Conservation (phyloP, 1,140 invertebrate genomes). For the Anastrepha ludens region DNA sequence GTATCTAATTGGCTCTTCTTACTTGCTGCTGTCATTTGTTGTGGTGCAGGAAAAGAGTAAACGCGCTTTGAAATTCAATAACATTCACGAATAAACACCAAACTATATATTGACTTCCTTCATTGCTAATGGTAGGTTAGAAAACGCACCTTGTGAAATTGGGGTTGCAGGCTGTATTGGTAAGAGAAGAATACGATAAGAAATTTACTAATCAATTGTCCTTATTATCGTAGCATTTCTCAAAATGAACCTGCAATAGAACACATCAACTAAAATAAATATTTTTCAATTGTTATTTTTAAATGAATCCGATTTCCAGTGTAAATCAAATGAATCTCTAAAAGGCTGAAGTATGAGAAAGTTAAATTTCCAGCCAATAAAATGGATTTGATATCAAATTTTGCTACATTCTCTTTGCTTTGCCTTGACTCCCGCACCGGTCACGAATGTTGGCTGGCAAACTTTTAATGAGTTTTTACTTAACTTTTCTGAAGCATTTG, state of each 20-base stretch:
- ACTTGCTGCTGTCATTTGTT: too few species aligned
- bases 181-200: too few species aligned
- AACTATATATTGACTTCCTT: too few species aligned
- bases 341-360: background rate
- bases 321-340: background rate
- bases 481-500: conserved; percentile 44
- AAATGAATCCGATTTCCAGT: background rate
- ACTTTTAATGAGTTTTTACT: conserved; percentile 54
- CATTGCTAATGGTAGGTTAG: too few species aligned
- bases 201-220: too few species aligned
- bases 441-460: conserved; percentile 7
- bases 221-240: too few species aligned
- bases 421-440: background rate
- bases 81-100: too few species aligned
- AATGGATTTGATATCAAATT: background rate
- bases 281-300: background rate
- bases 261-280: background rate
- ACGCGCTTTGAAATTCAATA: too few species aligned
- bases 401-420: background rate
- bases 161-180: too few species aligned
- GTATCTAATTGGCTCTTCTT: too few species aligned
- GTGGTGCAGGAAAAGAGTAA: too few species aligned
- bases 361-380: background rate
- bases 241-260: background rate
- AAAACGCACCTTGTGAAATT: too few species aligned